phyloP scores from a whole-genome alignment of 2,797 vertebrate genomes.

The Chiloscyllium punctatum region DNA sequence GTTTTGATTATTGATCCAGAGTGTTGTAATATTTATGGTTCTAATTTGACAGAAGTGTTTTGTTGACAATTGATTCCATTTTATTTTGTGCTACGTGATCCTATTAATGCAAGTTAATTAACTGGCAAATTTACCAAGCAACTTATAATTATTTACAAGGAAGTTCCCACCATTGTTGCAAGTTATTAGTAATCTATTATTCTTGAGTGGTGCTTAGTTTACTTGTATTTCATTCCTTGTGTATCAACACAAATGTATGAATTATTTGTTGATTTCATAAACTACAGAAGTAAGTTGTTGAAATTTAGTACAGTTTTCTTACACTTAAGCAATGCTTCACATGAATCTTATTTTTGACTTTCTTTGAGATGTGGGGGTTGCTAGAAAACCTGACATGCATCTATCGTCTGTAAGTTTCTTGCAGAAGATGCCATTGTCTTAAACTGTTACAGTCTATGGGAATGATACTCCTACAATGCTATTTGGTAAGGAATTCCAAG shows the following conservation, averaged over 20 bases:
- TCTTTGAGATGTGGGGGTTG: too few species aligned
- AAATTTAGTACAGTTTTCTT: neutral
- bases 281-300: neutral
- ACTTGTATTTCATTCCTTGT: neutral
- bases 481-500: neutral
- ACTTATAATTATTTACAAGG: neutral
- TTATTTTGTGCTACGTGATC: neutral
- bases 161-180: neutral
- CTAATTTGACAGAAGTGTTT: neutral
- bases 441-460: neutral
- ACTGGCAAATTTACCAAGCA: neutral
- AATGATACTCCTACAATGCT: neutral
- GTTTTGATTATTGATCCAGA: neutral
- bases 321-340: neutral
- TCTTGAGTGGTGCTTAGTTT: neutral
- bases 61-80: neutral
- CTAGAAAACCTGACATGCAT: neutral
- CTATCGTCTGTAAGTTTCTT: neutral
- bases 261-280: neutral
- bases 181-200: neutral
- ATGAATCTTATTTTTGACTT: neutral
- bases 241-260: neutral
- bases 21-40: neutral
- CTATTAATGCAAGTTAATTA: neutral
- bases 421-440: neutral